Conservation (phyloP, 2,888 invertebrate genomes). For the Amphipyra tragopoginis region DNA sequence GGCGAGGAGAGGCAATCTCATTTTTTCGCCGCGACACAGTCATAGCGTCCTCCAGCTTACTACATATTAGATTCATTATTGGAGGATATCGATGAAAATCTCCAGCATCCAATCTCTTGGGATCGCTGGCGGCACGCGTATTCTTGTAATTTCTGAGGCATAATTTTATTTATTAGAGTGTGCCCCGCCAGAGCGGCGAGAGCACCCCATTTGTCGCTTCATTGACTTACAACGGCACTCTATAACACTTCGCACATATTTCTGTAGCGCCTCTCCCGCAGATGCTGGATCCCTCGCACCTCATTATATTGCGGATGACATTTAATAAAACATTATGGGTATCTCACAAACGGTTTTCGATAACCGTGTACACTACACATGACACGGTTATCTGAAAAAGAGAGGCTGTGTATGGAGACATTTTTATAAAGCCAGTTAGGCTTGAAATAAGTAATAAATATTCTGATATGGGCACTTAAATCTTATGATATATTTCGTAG, state of each 20-base stretch:
- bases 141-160: conserved; percentile 90
- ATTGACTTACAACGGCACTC: conserved; percentile 90
- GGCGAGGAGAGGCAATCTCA: conserved; percentile 62
- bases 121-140: conserved; percentile 83
- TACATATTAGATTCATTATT: conserved; percentile 87
- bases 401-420: conserved; percentile 30
- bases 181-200: conserved; percentile 82
- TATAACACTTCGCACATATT: conserved; percentile 90
- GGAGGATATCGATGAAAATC: conserved; percentile 86
- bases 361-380: conserved; percentile 72
- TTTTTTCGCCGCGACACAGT: conserved; percentile 70
- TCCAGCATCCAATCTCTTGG: conserved; percentile 87
- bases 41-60: conserved; percentile 75
- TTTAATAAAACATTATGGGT: conserved; percentile 89
- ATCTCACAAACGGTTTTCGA: conserved; percentile 82
- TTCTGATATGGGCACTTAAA: conserved; percentile 21
- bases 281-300: conserved; percentile 85
- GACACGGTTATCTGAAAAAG: conserved; percentile 53
- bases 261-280: conserved; percentile 86
- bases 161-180: conserved; percentile 90
- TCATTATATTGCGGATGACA: conserved; percentile 89
- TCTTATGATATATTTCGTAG: conserved; percentile 1
- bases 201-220: conserved; percentile 89
- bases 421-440: conserved; percentile 36
- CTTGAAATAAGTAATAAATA: conserved; percentile 48